A percentile compares a stretch with the other conserved stretches of the same genome.
Conservation (phyloP, 2,888 invertebrate genomes). For the Invenusta paracnida region DNA sequence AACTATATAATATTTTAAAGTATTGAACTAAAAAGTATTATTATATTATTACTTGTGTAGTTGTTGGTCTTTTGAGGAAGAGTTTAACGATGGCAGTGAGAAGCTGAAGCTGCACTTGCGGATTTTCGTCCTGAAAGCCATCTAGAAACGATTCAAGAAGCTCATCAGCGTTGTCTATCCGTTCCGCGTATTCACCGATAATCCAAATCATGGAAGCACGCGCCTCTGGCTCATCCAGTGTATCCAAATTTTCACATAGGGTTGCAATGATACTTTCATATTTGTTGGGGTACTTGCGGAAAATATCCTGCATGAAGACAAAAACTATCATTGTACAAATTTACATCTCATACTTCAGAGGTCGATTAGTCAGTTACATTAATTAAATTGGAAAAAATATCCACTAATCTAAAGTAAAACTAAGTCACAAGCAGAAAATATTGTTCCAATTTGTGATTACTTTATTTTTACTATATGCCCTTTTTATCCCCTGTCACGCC, state of each 20-base stretch:
- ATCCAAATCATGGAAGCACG: conserved; percentile 90
- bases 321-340: not conserved
- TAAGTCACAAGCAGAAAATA: too few relatives aligned
- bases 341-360: too few relatives aligned
- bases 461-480: too few relatives aligned
- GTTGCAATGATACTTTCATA: conserved; percentile 99
- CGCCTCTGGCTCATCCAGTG: conserved; percentile 95
- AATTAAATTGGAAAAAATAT: too few relatives aligned
- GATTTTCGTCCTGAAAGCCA: conserved; percentile 91
- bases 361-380: too few relatives aligned
- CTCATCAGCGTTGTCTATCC: conserved; percentile 98
- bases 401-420: too few relatives aligned
- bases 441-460: too few relatives aligned
- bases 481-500: too few relatives aligned
- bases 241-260: conserved; percentile 94
- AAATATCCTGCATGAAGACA: conserved; percentile 61
- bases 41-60: conserved; percentile 39
- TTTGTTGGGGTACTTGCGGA: conserved; percentile 87
- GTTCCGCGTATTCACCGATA: conserved; percentile 92
- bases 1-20: too few relatives aligned
- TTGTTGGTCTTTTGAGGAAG: conserved; percentile 82
- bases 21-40: too few relatives aligned
- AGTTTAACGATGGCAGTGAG: conserved; percentile 96
- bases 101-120: conserved; percentile 85
- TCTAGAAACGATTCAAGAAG: conserved; percentile 93